Percentiles rank a stretch among this genome's conserved stretches.
phyloP scores from a whole-genome alignment of 2,113 vertebrate genomes.

The Petromus typicus region DNA sequence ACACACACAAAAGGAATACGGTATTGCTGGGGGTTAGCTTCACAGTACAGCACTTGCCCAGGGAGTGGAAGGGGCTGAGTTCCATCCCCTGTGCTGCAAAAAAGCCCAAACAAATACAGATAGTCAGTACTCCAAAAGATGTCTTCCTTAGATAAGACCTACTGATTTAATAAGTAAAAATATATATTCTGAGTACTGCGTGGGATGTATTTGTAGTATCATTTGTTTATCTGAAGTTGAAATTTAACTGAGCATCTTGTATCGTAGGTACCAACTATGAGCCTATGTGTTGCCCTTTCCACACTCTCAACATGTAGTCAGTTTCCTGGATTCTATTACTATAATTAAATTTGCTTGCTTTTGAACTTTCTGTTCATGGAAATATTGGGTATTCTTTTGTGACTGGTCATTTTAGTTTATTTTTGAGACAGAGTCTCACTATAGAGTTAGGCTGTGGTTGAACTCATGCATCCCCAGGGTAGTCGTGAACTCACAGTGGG shows the following conservation, averaged over 20 bases:
- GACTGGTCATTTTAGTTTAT: not conserved
- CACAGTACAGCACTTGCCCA: not conserved
- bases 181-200: conserved; percentile 1
- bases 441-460: not conserved
- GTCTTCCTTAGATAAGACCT: not conserved
- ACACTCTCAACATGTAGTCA: not conserved
- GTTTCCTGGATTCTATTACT: not conserved
- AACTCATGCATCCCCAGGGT: not conserved
- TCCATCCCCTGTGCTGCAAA: not conserved
- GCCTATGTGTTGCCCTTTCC: not conserved
- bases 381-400: conserved; percentile 17
- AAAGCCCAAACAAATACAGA: not conserved
- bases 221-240: conserved; percentile 39
- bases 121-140: not conserved
- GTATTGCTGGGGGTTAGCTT: not conserved
- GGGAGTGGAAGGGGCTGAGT: not conserved
- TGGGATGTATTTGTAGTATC: not conserved
- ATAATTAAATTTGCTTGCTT: conserved; percentile 21
- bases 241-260: conserved; percentile 51
- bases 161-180: conserved; percentile 53
- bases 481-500: not conserved
- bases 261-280: not conserved
- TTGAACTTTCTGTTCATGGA: conserved; percentile 35
- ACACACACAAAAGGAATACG: too few relatives aligned
- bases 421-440: not conserved